Evolutionary conservation across 2,113 vertebrate genomes (phyloP), one percentile per base, ranked within the genome.

Genomic region (Hydrolagus affinis): DNA sequence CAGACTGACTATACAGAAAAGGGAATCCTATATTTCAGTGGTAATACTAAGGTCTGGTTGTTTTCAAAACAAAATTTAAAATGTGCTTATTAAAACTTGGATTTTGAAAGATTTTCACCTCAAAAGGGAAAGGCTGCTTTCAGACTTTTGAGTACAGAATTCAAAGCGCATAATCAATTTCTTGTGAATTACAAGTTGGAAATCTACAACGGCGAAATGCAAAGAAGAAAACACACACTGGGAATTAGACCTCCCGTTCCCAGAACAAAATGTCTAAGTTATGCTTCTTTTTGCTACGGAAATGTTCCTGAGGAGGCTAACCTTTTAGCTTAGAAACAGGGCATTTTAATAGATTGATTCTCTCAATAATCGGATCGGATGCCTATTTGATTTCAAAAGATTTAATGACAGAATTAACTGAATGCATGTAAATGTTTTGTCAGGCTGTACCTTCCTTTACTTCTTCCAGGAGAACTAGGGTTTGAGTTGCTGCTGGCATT

Each of bases 401-500:
- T 8, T 17, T 15, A 66, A 66, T 30, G 59, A 30, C 19, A 66
- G 25, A 64, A 15, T 30, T 66, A 12, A 30, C 15, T 19, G 14
- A 83, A 66, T 44, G 32, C 72, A 80, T 17, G 25, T 17, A 14
- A 19, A 66, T 8, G 11, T 32, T 28, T 0, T 75, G 66, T 69
- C 15, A 12, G 60, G n/a, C 10, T 87, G 64, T 59, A 95, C 98
- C 98, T 96, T 89, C 94, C 95, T 93, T 99, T 99, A 90, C 95
- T 94, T 89, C 97, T 97, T 70, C 96, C 97, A 8, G 98, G 98
- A 86, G 97, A 99, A 87, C 96, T 94, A 69, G 98, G 98, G 89
- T 98, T 98, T 86, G 98, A 99, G 85, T 96, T 96, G 87, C 96
- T 95, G 91, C 98, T 98, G 56, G 97, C 96, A 87, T 98, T 98